Conservation (phyloP, 37 sponge, comb jelly and placozoan genomes). For the Diacarnus erythraeanus region DNA sequence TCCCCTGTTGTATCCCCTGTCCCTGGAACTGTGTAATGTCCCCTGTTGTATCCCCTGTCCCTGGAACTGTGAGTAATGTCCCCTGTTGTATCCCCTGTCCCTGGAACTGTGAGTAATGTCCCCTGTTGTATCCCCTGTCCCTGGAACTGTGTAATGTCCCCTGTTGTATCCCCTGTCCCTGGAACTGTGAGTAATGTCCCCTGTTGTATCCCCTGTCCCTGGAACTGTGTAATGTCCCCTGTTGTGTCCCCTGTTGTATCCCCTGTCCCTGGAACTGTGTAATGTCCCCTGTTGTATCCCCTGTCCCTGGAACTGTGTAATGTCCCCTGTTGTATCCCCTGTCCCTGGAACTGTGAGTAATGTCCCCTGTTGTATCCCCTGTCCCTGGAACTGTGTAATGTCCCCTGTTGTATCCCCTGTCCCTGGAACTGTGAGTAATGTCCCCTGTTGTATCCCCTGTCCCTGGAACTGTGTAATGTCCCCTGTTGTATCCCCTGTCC, state of each 20-base stretch:
- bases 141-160: constrained; percentile 66
- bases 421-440: constrained; percentile 74
- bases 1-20: constrained; percentile 36
- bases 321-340: constrained; percentile 23
- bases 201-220: no score
- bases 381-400: constrained; percentile 75
- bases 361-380: constrained; percentile 23
- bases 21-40: constrained; percentile 71
- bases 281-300: constrained; percentile 34
- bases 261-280: constrained; percentile 71
- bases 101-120: constrained; percentile 75
- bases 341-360: constrained; percentile 76
- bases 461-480: constrained; percentile 71
- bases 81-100: constrained; percentile 40
- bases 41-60: constrained; percentile 46
- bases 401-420: constrained; percentile 39
- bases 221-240: no score
- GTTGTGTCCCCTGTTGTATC: no score
- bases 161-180: constrained; percentile 57
- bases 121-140: constrained; percentile 40
- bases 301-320: constrained; percentile 76
- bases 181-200: constrained; percentile 70
- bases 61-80: constrained; percentile 75
- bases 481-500: constrained; percentile 46
- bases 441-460: constrained; percentile 36